Evolutionary conservation across 2,888 invertebrate species (phyloP), one percentile per base, ranked within the genome.

Genomic region (Oscheius sp.): DNA sequence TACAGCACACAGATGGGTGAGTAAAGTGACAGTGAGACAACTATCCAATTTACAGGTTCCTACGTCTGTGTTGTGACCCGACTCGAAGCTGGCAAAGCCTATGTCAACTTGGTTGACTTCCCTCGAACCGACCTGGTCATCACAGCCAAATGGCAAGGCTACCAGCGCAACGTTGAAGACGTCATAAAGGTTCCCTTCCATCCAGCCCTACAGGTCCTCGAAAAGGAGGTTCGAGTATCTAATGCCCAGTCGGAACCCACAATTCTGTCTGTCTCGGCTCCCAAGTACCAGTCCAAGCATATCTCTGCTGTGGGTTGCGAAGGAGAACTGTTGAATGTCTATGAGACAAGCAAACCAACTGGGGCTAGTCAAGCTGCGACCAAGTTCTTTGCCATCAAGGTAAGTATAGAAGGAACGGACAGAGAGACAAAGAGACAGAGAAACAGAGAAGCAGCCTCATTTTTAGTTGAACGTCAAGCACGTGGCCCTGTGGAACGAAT

Each of bases 391-490:
- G 60, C 58, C 29, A 42, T 75, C 13, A 47, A 21, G 58, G 74
- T 74, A 57, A 29, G 65, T 42, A 21, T 33, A 13, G 10, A 65
- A 37, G 33, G 59, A 71, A 29, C 47, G 5, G 47, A 7, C 9
- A 70, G 59, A 53, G 21, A 21, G 29, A 35, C 48, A 10, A 21
- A 21, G n/a, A 33, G 11, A 13, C 29, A n/a, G n/a, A n/a, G n/a
- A 13, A 42, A 32, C 21, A 21, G 21, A 21, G 21, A 32, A 11
- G 35, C 35, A 3, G 4, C 7, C 42, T 42, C 7, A 42, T 42
- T 42, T 68, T 50, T 72, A 75, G 65, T 71, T 83, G 33, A 82
- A 82, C 47, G 73, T 78, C 37, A 84, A 81, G 59, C 75, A 78
- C 29, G 78, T 76, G 0, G 76, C 78, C 1, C 57, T 82, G 33